Percentiles rank a stretch among this genome's conserved stretches.
phyloP scores from a whole-genome alignment of 35 echinoderm and acorn worm species.

The Diadema setosum region DNA sequence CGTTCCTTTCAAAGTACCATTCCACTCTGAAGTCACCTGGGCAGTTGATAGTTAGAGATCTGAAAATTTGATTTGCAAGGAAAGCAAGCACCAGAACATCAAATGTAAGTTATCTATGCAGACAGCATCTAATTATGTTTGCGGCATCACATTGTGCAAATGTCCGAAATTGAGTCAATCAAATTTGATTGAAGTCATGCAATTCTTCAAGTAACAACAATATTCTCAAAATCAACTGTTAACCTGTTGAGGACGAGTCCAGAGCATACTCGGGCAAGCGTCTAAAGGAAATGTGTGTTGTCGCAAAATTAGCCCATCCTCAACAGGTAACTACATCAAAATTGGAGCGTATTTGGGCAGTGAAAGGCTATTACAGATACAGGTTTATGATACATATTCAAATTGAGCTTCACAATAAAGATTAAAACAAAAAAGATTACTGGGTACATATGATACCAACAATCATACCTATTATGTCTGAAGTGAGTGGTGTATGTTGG shows the following conservation, averaged over 20 bases:
- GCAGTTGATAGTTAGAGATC: conserved; percentile 43
- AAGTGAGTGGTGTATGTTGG: conserved; percentile 42
- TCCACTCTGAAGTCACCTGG: conserved; percentile 48
- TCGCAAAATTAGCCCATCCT: too few species aligned
- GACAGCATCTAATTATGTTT: not conserved
- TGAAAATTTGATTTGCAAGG: not conserved
- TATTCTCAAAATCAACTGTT: not conserved
- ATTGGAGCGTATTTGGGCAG: not conserved
- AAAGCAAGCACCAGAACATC: not conserved
- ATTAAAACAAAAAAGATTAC: not conserved
- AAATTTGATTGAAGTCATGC: too few species aligned
- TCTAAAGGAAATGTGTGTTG: too few species aligned
- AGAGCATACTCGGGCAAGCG: too few species aligned
- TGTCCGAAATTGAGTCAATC: too few species aligned
- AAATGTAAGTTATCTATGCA: not conserved
- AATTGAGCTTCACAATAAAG: not conserved
- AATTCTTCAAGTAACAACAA: too few species aligned
- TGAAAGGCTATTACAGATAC: not conserved
- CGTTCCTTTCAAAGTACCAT: conserved; percentile 53
- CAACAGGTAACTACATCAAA: not conserved
- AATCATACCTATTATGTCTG: conserved; percentile 36
- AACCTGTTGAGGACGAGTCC: too few species aligned
- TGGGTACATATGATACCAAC: not conserved
- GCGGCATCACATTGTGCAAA: too few species aligned
- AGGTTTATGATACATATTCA: not conserved